phyloP scores from a whole-genome alignment of 2,888 invertebrate species.

The Leptarthrus brevirostris region DNA sequence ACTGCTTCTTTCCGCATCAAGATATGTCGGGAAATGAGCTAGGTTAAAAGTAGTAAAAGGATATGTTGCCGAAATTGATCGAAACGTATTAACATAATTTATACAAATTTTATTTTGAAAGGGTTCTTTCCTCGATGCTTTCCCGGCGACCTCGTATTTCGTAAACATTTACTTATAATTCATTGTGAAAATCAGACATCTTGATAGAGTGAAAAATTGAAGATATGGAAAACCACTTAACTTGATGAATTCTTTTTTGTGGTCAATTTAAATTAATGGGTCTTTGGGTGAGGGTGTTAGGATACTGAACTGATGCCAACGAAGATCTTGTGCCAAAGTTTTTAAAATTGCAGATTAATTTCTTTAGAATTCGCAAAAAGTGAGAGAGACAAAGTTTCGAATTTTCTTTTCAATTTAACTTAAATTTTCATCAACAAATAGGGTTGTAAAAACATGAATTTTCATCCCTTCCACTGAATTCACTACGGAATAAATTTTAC shows the following conservation, averaged over 20 bases:
- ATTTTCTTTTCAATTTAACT: no score
- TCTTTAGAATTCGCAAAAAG: no score
- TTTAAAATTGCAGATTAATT: no score
- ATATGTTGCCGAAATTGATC: slow-evolving; percentile 44
- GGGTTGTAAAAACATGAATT: no score
- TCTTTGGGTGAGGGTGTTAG: neutral
- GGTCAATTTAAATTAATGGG: slow-evolving; percentile 1
- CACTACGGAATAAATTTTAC: no score
- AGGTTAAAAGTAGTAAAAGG: slow-evolving; percentile 43
- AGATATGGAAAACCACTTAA: slow-evolving; percentile 12
- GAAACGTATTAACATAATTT: slow-evolving; percentile 47
- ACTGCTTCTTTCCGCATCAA: neutral
- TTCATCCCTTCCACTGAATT: no score
- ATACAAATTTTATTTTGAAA: slow-evolving; percentile 40
- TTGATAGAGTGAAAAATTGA: neutral
- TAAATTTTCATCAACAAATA: no score
- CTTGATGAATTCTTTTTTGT: neutral
- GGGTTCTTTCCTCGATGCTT: slow-evolving; percentile 3
- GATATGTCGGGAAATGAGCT: slow-evolving; percentile 24
- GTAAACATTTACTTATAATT: slow-evolving; percentile 18
- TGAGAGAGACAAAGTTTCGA: no score
- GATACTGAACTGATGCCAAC: no score
- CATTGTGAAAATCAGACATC: slow-evolving; percentile 12
- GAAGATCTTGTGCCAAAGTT: no score
- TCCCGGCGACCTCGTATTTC: neutral